Conservation (phyloP, 1,140 invertebrate species). For the Wiebesia pumilae region DNA sequence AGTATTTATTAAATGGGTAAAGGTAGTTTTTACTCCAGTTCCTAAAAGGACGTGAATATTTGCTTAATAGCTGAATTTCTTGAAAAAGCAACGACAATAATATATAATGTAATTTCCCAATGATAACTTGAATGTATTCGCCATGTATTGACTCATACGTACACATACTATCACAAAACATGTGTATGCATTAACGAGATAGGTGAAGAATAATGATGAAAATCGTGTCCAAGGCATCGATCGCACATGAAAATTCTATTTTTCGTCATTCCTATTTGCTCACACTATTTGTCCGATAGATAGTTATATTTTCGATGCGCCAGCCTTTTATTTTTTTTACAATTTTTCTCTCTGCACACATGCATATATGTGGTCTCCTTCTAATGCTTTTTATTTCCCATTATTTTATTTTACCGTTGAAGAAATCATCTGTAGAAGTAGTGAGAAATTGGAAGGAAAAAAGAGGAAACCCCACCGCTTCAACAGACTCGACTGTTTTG, state of each 20-base stretch:
- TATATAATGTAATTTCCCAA: too few species aligned
- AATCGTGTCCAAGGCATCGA: slow-evolving; percentile 23
- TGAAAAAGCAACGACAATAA: too few species aligned
- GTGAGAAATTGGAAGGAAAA: neutral
- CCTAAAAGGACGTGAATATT: too few species aligned
- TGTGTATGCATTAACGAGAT: too few species aligned
- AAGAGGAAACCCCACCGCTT: too few species aligned
- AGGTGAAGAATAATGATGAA: slow-evolving; percentile 20
- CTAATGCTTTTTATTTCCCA: neutral
- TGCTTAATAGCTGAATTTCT: too few species aligned
- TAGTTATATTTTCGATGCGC: slow-evolving; percentile 24
- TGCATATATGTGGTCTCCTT: neutral
- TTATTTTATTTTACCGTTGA: neutral
- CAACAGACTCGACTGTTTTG: too few species aligned
- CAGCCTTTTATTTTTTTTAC: neutral
- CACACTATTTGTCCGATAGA: slow-evolving; percentile 37
- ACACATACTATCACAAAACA: too few species aligned
- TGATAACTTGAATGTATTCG: too few species aligned
- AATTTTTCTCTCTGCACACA: neutral
- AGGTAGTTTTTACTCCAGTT: too few species aligned
- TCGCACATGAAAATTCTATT: slow-evolving; percentile 34
- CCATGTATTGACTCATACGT: too few species aligned
- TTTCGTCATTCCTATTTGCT: slow-evolving; percentile 30
- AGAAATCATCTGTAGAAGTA: neutral
- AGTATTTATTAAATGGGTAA: too few species aligned